These are phyloP conservation scores for Polydrusus pterygomalis DNA, from an alignment of 2,888 invertebrate species.

Conservation along the genomic window DNA sequence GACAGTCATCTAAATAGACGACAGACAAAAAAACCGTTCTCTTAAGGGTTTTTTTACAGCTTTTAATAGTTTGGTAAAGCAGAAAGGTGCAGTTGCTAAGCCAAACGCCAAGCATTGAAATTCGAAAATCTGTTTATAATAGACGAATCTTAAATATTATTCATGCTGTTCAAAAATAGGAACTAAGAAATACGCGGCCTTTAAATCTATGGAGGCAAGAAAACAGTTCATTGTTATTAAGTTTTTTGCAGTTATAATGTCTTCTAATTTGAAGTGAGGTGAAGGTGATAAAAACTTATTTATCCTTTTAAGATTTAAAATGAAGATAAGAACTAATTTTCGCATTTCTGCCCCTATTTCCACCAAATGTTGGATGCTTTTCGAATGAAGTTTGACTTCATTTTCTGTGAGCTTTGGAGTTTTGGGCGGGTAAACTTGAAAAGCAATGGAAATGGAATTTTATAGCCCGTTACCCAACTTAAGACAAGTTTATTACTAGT, in stretches of 20 bases:
- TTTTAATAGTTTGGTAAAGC: slow-evolving; percentile 15
- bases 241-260: no score
- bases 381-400: slow-evolving; percentile 9
- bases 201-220: no score
- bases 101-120: no score
- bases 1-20: slow-evolving; percentile 12
- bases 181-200: no score
- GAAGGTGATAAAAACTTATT: no score
- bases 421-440: not conserved
- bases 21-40: slow-evolving; percentile 12
- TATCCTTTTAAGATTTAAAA: no score
- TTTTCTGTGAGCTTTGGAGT: not conserved
- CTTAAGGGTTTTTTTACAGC: not conserved
- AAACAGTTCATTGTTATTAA: no score
- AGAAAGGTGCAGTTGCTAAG: no score
- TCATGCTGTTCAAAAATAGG: no score
- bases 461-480: slow-evolving; percentile 13
- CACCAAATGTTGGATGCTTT: slow-evolving; percentile 1
- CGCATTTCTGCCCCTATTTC: slow-evolving; percentile 23
- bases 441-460: slow-evolving; percentile 11
- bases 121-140: no score
- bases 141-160: no score
- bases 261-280: no score
- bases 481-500: slow-evolving; percentile 6
- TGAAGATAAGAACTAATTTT: slow-evolving; percentile 25